Evolutionary conservation across 2,113 vertebrate species (phyloP).

Genomic region (Oncorhynchus mykiss): DNA sequence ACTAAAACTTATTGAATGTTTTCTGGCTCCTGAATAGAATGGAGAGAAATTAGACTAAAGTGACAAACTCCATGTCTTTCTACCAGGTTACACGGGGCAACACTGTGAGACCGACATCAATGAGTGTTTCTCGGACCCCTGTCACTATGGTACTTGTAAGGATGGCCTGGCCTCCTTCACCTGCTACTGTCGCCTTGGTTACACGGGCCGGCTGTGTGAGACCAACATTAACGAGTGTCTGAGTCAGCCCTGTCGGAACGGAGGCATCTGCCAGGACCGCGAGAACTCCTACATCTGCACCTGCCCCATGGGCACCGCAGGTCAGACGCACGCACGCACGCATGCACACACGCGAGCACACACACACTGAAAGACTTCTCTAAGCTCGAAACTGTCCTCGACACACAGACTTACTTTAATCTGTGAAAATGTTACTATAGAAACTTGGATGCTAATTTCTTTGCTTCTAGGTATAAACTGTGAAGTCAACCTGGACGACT

Average conservation of each 20-base stretch:
- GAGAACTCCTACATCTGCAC: slow-evolving; percentile 84
- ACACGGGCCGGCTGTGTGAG: slow-evolving; percentile 88
- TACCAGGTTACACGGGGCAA: slow-evolving; percentile 80
- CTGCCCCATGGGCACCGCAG: slow-evolving; percentile 89
- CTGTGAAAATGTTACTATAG: background rate
- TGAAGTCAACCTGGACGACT: slow-evolving; percentile 92
- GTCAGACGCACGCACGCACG: slow-evolving; percentile 56
- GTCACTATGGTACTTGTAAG: slow-evolving; percentile 89
- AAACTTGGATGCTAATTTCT: background rate
- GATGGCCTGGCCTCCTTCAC: slow-evolving; percentile 87
- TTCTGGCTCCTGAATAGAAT: background rate
- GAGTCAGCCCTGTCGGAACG: slow-evolving; percentile 91
- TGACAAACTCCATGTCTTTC: background rate
- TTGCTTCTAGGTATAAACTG: slow-evolving; percentile 83
- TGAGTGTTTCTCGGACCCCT: slow-evolving; percentile 87
- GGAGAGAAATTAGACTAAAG: background rate
- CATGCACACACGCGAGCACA: background rate
- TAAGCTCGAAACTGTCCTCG: too few species aligned
- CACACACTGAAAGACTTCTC: background rate
- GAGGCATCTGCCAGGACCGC: slow-evolving; percentile 88
- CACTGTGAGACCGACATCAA: slow-evolving; percentile 88
- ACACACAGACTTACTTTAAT: too few species aligned
- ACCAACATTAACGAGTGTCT: slow-evolving; percentile 93
- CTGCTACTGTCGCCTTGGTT: slow-evolving; percentile 86
- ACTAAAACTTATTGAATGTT: background rate